phyloP scores from a whole-genome alignment of 2,113 vertebrate genomes.

The Syrmaticus mikado region DNA sequence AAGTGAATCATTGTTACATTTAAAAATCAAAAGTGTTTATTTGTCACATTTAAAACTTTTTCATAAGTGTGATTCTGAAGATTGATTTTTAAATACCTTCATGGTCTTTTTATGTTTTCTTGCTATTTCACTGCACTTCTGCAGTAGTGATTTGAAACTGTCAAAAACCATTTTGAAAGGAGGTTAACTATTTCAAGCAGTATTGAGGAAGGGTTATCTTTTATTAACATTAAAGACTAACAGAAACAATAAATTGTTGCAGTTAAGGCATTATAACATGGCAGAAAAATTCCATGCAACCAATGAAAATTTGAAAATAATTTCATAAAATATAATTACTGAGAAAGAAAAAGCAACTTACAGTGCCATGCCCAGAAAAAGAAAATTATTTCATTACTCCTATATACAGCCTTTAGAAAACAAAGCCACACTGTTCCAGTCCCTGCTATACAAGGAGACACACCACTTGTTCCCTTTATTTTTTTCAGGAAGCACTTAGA shows the following conservation, averaged over 20 bases:
- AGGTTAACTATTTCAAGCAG: neutral
- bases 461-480: neutral
- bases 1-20: neutral
- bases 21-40: neutral
- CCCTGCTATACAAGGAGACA: neutral
- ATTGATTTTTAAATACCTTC: neutral
- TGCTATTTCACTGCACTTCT: neutral
- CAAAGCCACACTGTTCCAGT: neutral
- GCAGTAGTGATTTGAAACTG: neutral
- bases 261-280: neutral
- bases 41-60: neutral
- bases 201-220: neutral
- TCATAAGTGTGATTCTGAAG: neutral
- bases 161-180: neutral
- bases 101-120: neutral
- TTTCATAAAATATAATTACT: neutral
- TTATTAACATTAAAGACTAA: neutral
- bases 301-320: neutral
- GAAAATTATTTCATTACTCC: neutral
- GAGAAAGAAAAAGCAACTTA: neutral
- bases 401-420: neutral
- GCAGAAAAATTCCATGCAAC: accelerated
- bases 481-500: neutral
- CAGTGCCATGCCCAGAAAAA: neutral
- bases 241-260: neutral